Base-by-base conservation (phyloP, 2,113 vertebrate species). In the Lucifuga dentata region DNA sequence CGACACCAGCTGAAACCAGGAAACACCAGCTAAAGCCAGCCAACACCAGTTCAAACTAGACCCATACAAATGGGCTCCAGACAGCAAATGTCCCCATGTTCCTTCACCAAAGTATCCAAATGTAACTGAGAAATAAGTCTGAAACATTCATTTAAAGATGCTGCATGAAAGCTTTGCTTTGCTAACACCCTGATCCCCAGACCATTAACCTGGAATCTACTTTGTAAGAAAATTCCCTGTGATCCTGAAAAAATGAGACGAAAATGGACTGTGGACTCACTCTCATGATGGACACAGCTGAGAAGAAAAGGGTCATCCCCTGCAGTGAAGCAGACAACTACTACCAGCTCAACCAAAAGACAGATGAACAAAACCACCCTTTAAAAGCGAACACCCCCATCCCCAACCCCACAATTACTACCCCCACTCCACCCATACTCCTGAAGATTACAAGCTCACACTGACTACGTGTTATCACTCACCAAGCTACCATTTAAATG, bases 281-380 rank as follows among this genome's bases (percentile, higher is more conserved):
- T 73, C 52, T 80, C 81, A 79, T 86, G 68, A 26, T 57, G 63
- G 19, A 23, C 11, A 7, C 24, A 36, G 48, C n/a, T 40, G 29
- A 41, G 16, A 33, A 33, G n/a, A 2, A 29, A 2, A 43, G 36
- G 55, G 45, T 66, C 35, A 40, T 23, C 32, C 13, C 19, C 35
- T 38, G 35, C 68, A 66, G 40, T 71, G 49, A 62, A 29, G 5
- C 33, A 20, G 35, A 60, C 38, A 51, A 6, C 23, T 23, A 24
- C 29, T 15, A 16, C 5, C 49, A 74, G 43, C 29, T 17, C 8
- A 17, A 39, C 29, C 2, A 24, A 41, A 43, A 5, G 44, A 64
- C 78, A 76, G 67, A 69, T 67, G 66, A 64, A 75, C 74, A 69
- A 69, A 85, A 69, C 36, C 5, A 58, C 33, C 58, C 24, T 60